Conservation (phyloP, 2,797 vertebrate genomes). For the Fundulus diaphanus region DNA sequence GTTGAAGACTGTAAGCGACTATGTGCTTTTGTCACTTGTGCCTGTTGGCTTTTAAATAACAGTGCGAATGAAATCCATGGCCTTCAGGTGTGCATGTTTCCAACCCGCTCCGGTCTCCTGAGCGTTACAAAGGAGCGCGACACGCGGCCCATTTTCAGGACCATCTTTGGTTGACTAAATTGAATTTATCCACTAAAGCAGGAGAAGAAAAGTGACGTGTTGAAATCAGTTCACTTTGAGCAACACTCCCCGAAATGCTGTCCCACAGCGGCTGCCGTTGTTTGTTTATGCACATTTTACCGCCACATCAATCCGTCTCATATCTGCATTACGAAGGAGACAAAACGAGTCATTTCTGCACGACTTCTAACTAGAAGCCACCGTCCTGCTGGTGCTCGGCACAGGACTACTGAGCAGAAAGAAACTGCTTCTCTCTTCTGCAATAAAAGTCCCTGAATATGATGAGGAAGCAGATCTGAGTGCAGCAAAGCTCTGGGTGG, state of each 20-base stretch:
- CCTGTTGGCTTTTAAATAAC: constrained; percentile 17
- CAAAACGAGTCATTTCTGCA: constrained; percentile 32
- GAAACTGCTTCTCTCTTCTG: constrained; percentile 45
- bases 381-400: constrained; percentile 27
- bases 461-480: constrained; percentile 46
- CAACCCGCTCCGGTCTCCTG: no score
- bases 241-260: constrained; percentile 36
- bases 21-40: constrained; percentile 33
- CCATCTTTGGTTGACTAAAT: constrained; percentile 21
- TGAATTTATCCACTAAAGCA: constrained; percentile 18
- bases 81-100: no score
- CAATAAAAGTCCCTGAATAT: constrained; percentile 60
- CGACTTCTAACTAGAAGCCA: constrained; percentile 8
- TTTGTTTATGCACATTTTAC: constrained; percentile 47
- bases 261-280: constrained; percentile 21
- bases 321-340: constrained; percentile 10
- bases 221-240: constrained; percentile 42
- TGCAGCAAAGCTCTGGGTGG: constrained; percentile 40
- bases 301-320: constrained; percentile 24
- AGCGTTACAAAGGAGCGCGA: background rate
- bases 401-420: constrained; percentile 50
- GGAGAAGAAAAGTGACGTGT: constrained; percentile 37
- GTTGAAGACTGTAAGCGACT: constrained; percentile 33
- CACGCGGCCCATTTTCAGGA: constrained; percentile 21
- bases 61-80: background rate